These are phyloP conservation scores for Vespertilio murinus DNA, from an alignment of 2,797 vertebrate species.

Conservation along the genomic window DNA sequence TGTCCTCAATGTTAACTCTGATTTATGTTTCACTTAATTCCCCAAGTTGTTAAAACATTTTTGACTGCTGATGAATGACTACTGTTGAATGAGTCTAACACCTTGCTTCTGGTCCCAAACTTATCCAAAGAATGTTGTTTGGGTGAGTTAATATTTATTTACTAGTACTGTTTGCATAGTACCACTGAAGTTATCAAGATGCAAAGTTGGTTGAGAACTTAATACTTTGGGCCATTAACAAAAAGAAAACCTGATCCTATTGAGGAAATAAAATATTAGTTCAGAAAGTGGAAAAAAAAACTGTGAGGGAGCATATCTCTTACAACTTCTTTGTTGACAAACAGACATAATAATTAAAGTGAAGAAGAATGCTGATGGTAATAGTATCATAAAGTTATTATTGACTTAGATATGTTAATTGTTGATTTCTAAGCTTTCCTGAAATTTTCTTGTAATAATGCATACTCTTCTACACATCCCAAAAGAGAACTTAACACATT, in stretches of 20 bases:
- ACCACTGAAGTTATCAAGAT: conserved; percentile 41
- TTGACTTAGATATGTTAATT: background rate
- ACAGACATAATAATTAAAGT: background rate
- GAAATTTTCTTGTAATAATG: background rate
- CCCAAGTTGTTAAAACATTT: conserved; percentile 9
- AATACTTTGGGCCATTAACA: background rate
- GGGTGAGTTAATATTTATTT: conserved; percentile 18
- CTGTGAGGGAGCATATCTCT: background rate
- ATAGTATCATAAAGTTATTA: background rate
- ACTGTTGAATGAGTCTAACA: background rate
- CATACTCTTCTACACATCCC: background rate
- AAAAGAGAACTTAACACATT: background rate
- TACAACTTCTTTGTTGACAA: conserved; percentile 8
- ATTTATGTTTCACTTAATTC: conserved; percentile 33
- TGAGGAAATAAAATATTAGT: conserved; percentile 43
- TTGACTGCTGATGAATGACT: background rate
- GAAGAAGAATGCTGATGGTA: background rate
- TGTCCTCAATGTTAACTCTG: background rate
- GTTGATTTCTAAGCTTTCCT: conserved; percentile 9
- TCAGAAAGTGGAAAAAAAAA: background rate
- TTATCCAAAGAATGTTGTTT: background rate
- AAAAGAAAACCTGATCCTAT: background rate
- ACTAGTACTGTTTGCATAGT: background rate
- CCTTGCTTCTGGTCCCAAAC: background rate
- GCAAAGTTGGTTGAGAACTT: conserved; percentile 45